A percentile compares a stretch with the other conserved stretches of the same genome.
These are phyloP conservation scores for Salarias fasciatus DNA, from an alignment of 2,797 vertebrate genomes.

Conservation along the genomic window DNA sequence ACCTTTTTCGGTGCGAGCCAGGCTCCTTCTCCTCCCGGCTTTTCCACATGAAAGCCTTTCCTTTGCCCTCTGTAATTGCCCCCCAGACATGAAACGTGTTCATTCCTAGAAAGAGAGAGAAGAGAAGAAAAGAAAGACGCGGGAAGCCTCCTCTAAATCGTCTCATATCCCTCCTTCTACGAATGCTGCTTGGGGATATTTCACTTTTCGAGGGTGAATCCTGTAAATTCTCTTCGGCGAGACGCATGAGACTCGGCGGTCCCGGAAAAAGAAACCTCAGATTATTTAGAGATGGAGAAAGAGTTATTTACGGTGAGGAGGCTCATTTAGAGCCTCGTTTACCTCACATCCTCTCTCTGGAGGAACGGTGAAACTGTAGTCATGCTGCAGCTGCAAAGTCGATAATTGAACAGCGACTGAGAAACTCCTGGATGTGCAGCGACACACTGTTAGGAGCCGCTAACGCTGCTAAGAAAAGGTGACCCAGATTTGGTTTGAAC, in stretches of 20 bases:
- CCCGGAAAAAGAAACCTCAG: no score
- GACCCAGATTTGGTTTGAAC: no score
- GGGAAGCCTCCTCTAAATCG: no score
- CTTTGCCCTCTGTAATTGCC: slow-evolving; percentile 36
- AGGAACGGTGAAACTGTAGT: not conserved
- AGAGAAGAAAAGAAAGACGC: no score
- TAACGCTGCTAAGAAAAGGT: no score
- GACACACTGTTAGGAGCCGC: not conserved
- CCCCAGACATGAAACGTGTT: slow-evolving; percentile 33
- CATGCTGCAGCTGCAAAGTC: not conserved
- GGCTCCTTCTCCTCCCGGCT: slow-evolving; percentile 7
- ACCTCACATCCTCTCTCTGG: not conserved
- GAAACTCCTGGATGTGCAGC: not conserved
- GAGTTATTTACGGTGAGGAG: no score
- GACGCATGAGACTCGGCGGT: no score
- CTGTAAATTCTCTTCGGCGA: no score
- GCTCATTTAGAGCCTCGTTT: no score
- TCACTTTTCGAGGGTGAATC: slow-evolving; percentile 30
- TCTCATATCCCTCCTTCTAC: slow-evolving; percentile 17
- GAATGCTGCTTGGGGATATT: slow-evolving; percentile 34
- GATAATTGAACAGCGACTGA: not conserved
- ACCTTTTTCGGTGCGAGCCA: slow-evolving; percentile 1
- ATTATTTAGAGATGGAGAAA: no score
- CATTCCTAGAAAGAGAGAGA: slow-evolving; percentile 36
- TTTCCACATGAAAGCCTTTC: slow-evolving; percentile 47